Conservation (phyloP, 2,888 invertebrate genomes). For the Aricia artaxerxes region DNA sequence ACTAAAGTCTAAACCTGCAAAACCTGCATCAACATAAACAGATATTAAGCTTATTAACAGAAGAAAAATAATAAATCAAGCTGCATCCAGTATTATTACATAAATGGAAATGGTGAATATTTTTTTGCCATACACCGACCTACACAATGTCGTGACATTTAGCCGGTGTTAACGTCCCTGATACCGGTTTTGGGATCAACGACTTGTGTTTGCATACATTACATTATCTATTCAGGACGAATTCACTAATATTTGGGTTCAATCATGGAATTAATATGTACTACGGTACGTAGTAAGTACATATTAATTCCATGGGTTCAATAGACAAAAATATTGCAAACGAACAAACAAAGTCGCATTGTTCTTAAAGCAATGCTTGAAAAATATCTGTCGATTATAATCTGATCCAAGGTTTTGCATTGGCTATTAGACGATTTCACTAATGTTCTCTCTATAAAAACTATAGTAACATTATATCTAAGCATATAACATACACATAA, state of each 20-base stretch:
- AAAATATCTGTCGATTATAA: not conserved
- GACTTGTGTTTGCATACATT: not conserved
- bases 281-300: no score
- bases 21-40: not conserved
- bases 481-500: no score
- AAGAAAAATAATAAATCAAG: not conserved
- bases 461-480: no score
- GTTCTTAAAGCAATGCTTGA: not conserved
- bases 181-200: constrained; percentile 12
- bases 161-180: constrained; percentile 5
- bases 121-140: not conserved
- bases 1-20: not conserved
- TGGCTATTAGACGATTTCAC: no score
- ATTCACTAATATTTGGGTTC: not conserved
- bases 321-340: not conserved
- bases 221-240: not conserved
- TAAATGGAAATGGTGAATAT: not conserved
- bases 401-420: no score
- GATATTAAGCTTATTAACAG: not conserved
- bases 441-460: no score
- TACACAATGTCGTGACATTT: constrained; percentile 6
- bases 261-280: not conserved
- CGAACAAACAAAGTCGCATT: not conserved
- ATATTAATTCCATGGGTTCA: not conserved
- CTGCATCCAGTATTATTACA: not conserved